Evolutionary conservation across 2,888 invertebrate species (phyloP), one percentile per base, ranked within the genome.

Genomic region (Terebella lapidaria): DNA sequence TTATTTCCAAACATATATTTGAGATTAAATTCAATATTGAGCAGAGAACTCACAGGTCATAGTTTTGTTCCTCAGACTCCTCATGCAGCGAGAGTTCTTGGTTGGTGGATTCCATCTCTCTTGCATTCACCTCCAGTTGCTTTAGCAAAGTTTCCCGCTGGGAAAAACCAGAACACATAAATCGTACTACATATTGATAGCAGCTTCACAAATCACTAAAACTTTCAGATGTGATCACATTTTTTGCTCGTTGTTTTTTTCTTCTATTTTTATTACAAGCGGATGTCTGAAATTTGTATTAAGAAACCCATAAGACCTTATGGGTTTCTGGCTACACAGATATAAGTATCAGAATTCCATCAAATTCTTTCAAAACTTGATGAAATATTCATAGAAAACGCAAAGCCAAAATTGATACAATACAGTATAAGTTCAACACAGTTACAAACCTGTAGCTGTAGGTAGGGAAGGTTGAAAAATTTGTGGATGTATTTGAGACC

Each of bases 381-480:
- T n/a, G n/a, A n/a, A n/a, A n/a, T n/a, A n/a, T n/a, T n/a, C n/a
- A n/a, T n/a, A n/a, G n/a, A n/a, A n/a, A n/a, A n/a, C n/a, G n/a
- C n/a, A n/a, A n/a, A n/a, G n/a, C n/a, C n/a, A n/a, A n/a, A n/a
- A n/a, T n/a, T n/a, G n/a, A n/a, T n/a, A n/a, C n/a, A n/a, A n/a
- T n/a, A n/a, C n/a, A n/a, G 10, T 35, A 35, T 35, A 35, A 15
- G 10, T n/a, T 35, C 10, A 35, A 35, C n/a, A n/a, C 42, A 35
- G n/a, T n/a, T 15, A 25, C 53, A 63, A 61, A 81, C 81, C 84
- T 95, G 95, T 29, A 96, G 83, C 75, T 91, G 88, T 56, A 96
- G 84, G 79, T 95, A 96, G 57, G 96, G 95, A 60, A 96, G 85
- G 81, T 93, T 94, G 76, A 96, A 89, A 82, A 95, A 96, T 81